These are phyloP conservation scores for Lepas anatifera DNA, from an alignment of 2,888 invertebrate genomes.

Conservation along the genomic window DNA sequence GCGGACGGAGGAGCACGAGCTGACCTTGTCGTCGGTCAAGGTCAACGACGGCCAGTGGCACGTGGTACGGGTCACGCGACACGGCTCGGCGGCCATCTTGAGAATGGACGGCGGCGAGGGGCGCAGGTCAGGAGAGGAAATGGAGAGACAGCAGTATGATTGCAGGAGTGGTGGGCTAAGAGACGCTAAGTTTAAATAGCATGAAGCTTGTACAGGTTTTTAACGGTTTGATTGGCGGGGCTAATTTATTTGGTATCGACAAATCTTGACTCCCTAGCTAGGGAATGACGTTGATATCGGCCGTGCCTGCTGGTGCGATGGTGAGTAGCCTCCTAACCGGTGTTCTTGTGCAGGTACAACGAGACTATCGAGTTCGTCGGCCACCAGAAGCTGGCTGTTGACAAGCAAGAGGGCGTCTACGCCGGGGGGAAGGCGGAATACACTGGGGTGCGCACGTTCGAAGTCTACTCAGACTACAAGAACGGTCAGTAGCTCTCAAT, in stretches of 20 bases:
- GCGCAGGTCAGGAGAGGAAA: too few relatives aligned
- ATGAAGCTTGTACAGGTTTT: too few relatives aligned
- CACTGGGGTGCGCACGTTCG: conserved; percentile 83
- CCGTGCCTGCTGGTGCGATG: too few relatives aligned
- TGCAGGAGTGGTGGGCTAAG: too few relatives aligned
- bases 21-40: conserved; percentile 77
- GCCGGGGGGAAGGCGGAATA: conserved; percentile 93
- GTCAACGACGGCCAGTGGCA: conserved; percentile 98
- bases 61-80: conserved; percentile 76
- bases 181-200: too few relatives aligned
- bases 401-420: conserved; percentile 88
- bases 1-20: conserved; percentile 75
- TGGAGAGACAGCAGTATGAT: too few relatives aligned
- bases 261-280: too few relatives aligned
- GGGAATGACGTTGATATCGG: too few relatives aligned
- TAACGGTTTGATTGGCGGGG: too few relatives aligned
- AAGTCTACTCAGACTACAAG: conserved; percentile 78
- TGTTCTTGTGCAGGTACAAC: conserved; percentile 75
- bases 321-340: too few relatives aligned
- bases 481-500: neutral
- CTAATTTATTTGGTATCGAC: too few relatives aligned
- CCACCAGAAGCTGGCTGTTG: conserved; percentile 83
- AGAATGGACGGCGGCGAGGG: conserved; percentile 93
- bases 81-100: conserved; percentile 82
- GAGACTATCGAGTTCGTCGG: conserved; percentile 82